Evolutionary conservation across 2,113 vertebrate species (phyloP), one percentile per base, ranked within the genome.

Genomic region (Mirounga angustirostris): DNA sequence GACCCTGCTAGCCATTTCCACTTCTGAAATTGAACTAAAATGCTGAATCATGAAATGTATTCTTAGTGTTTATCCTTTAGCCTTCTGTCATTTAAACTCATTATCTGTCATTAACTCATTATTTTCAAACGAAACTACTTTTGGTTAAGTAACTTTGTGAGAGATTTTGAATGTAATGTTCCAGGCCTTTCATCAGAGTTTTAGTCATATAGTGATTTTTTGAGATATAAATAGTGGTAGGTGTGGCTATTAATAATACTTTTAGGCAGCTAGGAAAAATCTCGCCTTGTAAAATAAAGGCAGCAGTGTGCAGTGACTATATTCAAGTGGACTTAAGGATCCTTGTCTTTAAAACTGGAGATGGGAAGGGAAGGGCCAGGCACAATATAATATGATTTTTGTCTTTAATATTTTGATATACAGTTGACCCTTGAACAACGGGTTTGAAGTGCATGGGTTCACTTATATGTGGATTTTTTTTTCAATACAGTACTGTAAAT

Each of bases 161-260:
- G 40, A n/a, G 40, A 54, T 78, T 89, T 79, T 89, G 61, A 67
- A 63, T 86, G 10, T 91, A 65, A 73, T 26, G 88, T 94, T 78
- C 19, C 15, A 82, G 79, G n/a, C 30, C 76, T 91, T 88, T 69
- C 26, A 78, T 59, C 28, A 40, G 61, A 22, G 33, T 61, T 95
- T 67, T 86, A 79, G 30, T 89, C 40, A 46, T 56, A 7, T 7
- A 80, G 46, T 63, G 36, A 80, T 82, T 94, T 97, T 97, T 96
- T 89, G 85, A 94, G 78, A 89, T 73, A 84, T 6, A 87, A 91
- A 78, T 96, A 79, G 56, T 80, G 67, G 50, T 87, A 61, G 26
- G 4, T 79, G 22, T 21, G 69, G 67, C 50, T 59, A 24, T 83
- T 76, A 40, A 28, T 78, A 50, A 83, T 91, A 56, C 10, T 54